These are phyloP conservation scores for Trichomycterus rosablanca DNA, from an alignment of 2,113 vertebrate species.

Conservation along the genomic window DNA sequence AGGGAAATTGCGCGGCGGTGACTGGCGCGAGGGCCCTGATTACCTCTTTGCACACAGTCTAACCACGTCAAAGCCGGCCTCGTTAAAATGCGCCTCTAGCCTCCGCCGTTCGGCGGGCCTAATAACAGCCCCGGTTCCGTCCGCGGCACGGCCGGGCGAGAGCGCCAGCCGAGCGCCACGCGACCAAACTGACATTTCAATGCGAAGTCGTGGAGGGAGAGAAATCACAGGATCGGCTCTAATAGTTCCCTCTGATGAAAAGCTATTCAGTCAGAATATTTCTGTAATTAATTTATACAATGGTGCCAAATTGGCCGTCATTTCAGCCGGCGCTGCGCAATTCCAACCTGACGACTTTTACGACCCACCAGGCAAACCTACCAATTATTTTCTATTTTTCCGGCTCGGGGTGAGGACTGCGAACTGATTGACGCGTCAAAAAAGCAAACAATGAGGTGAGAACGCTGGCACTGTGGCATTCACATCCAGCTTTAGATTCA, in stretches of 20 bases:
- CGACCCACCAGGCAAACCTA: slow-evolving; percentile 24
- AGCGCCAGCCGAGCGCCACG: slow-evolving; percentile 30
- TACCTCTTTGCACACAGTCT: slow-evolving; percentile 70
- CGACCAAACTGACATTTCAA: slow-evolving; percentile 45
- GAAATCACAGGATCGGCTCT: slow-evolving; percentile 23
- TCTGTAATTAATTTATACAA: slow-evolving; percentile 44
- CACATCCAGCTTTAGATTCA: neutral
- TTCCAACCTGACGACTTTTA: slow-evolving; percentile 37
- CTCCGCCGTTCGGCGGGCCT: slow-evolving; percentile 55
- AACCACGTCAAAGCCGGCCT: slow-evolving; percentile 60
- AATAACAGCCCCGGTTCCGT: slow-evolving; percentile 58
- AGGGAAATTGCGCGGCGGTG: slow-evolving; percentile 70
- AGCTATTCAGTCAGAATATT: slow-evolving; percentile 38
- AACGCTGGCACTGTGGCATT: slow-evolving; percentile 24
- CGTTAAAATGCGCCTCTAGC: slow-evolving; percentile 68
- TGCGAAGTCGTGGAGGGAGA: slow-evolving; percentile 26
- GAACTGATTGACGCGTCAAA: slow-evolving; percentile 42
- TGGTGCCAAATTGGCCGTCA: slow-evolving; percentile 42
- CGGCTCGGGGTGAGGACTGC: slow-evolving; percentile 24
- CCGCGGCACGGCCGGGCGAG: slow-evolving; percentile 49
- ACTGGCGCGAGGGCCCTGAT: slow-evolving; percentile 64
- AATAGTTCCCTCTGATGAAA: slow-evolving; percentile 44
- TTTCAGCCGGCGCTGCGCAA: slow-evolving; percentile 39
- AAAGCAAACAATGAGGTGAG: slow-evolving; percentile 42
- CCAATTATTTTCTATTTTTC: slow-evolving; percentile 43